Evolutionary conservation across 1,140 invertebrate genomes (phyloP).

Genomic region (Diploscapter pachys): DNA sequence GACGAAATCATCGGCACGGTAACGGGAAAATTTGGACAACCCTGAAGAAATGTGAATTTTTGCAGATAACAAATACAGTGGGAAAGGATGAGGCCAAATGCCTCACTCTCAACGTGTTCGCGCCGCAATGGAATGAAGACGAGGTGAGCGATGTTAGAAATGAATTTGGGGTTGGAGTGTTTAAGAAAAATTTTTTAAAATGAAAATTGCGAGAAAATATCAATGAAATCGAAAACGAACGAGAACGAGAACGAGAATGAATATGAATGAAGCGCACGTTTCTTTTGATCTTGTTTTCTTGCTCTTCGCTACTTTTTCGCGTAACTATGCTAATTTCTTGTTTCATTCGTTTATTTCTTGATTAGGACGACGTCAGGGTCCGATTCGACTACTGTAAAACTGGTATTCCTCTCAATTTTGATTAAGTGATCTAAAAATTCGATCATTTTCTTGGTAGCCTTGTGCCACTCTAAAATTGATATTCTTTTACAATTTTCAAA

Average conservation of each 20-base stretch:
- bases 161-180: background rate
- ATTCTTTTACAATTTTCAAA: background rate
- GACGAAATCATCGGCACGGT: slow-evolving; percentile 40
- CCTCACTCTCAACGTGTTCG: slow-evolving; percentile 70
- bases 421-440: no score
- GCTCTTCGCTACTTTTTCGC: no score
- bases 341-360: background rate
- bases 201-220: background rate
- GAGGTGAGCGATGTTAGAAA: slow-evolving; percentile 7
- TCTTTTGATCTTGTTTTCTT: no score
- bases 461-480: background rate
- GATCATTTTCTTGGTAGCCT: no score
- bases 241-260: background rate
- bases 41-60: background rate
- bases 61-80: slow-evolving; percentile 26
- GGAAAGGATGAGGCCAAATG: slow-evolving; percentile 59
- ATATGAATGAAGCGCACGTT: background rate
- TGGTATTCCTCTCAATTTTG: slow-evolving; percentile 1
- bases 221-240: background rate
- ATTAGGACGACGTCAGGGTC: slow-evolving; percentile 6
- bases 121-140: slow-evolving; percentile 61
- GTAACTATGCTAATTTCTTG: no score
- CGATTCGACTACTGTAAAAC: slow-evolving; percentile 9
- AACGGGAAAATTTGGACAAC: background rate
- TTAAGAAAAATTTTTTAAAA: no score